Percentiles rank a stretch among this genome's conserved stretches.
phyloP scores from a whole-genome alignment of 1,140 invertebrate genomes.

The Chymomyza costata region DNA sequence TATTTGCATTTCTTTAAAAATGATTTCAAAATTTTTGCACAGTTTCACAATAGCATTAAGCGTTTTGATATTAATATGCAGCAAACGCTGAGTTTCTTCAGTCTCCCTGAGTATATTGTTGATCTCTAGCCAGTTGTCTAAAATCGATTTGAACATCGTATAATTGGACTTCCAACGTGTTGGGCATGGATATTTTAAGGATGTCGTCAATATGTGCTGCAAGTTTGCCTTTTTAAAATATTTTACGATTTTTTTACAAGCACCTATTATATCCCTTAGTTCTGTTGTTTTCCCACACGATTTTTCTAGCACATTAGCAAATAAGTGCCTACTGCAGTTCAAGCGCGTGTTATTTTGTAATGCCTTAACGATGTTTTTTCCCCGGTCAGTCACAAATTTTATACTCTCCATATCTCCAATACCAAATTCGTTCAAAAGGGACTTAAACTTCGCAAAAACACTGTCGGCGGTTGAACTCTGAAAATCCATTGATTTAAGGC shows the following conservation, averaged over 20 bases:
- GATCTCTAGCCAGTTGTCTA: conserved; percentile 8
- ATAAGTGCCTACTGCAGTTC: conserved; percentile 28
- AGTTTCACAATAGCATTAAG: conserved; percentile 12
- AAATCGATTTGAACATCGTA: conserved; percentile 18
- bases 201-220: conserved; percentile 14
- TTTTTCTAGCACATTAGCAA: conserved; percentile 21
- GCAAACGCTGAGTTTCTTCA: conserved; percentile 5
- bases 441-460: conserved; percentile 12
- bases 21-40: conserved; percentile 27
- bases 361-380: conserved; percentile 15
- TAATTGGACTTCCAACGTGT: conserved; percentile 24
- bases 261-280: conserved; percentile 3
- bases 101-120: conserved; percentile 13
- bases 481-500: conserved; percentile 34
- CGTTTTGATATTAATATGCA: conserved; percentile 5
- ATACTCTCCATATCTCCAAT: conserved; percentile 15
- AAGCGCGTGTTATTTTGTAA: conserved; percentile 13
- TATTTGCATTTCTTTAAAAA: conserved; percentile 31
- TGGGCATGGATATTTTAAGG: conserved; percentile 20
- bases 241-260: conserved; percentile 27
- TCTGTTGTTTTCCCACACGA: conserved; percentile 9
- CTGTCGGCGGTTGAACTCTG: conserved; percentile 19
- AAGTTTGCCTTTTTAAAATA: conserved; percentile 31
- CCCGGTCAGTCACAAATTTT: conserved; percentile 24
- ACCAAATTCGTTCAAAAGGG: conserved; percentile 18